A percentile compares a stretch with the other conserved stretches of the same genome.
Evolutionary conservation across 2,888 invertebrate species (phyloP).

Genomic region (Apodemia duryi): DNA sequence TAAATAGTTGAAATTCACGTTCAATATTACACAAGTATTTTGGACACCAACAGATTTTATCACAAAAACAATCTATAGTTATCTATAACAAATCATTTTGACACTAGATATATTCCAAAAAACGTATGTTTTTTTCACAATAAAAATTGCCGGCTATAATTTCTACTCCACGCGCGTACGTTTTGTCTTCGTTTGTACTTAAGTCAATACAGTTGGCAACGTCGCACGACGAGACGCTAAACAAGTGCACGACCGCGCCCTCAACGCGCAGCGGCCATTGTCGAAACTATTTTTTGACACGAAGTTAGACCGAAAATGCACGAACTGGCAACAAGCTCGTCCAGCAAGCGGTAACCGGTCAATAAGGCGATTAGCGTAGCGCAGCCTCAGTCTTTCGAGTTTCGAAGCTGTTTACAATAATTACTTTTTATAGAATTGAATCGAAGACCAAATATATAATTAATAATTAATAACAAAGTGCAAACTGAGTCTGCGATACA

Average conservation of each 20-base stretch:
- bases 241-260: slow-evolving; percentile 76
- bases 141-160: slow-evolving; percentile 72
- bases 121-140: slow-evolving; percentile 45
- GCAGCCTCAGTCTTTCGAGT: slow-evolving; percentile 46
- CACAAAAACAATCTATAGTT: slow-evolving; percentile 60
- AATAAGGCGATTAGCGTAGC: slow-evolving; percentile 77
- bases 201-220: slow-evolving; percentile 79
- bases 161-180: slow-evolving; percentile 74
- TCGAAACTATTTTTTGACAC: slow-evolving; percentile 56
- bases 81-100: slow-evolving; percentile 46
- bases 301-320: slow-evolving; percentile 64
- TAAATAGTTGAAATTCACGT: slow-evolving; percentile 30
- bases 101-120: slow-evolving; percentile 38
- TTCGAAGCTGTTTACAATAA: slow-evolving; percentile 25
- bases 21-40: slow-evolving; percentile 41
- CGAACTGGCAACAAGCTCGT: slow-evolving; percentile 73
- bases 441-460: background rate
- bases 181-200: slow-evolving; percentile 71
- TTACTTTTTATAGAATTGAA: slow-evolving; percentile 12
- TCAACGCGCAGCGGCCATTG: slow-evolving; percentile 75
- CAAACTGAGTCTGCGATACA: background rate
- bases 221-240: slow-evolving; percentile 77
- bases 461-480: background rate
- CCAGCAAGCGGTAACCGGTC: slow-evolving; percentile 65
- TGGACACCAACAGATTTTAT: slow-evolving; percentile 46